These are phyloP conservation scores for Tinea pellionella DNA, from an alignment of 2,888 invertebrate species.

Conservation along the genomic window DNA sequence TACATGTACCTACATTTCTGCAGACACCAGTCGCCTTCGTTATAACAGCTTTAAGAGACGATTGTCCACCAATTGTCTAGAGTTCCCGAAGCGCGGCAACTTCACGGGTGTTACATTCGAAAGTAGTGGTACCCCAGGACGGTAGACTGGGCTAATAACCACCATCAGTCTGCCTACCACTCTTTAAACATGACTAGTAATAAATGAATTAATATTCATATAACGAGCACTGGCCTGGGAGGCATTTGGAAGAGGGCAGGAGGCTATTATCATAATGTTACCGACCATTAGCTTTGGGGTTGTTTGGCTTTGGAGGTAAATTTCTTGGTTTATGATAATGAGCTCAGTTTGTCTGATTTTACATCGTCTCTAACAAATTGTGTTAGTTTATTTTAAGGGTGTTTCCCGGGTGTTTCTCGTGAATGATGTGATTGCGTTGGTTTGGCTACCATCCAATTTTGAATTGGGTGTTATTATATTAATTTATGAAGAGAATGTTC, in stretches of 20 bases:
- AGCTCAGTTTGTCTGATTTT: conserved; percentile 3
- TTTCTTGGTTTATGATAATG: conserved; percentile 6
- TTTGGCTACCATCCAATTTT: neutral
- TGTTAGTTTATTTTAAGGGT: neutral
- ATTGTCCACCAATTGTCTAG: no score
- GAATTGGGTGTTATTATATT: no score
- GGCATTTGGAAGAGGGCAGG: neutral
- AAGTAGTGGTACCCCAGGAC: no score
- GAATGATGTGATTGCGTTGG: neutral
- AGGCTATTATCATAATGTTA: neutral
- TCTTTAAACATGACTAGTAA: neutral
- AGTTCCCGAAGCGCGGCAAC: no score
- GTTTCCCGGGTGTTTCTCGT: neutral
- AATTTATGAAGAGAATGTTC: no score
- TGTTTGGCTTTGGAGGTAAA: neutral
- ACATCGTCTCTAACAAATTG: neutral
- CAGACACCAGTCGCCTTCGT: no score
- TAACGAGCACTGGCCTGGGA: neutral
- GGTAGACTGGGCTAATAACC: no score
- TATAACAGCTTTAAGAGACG: no score
- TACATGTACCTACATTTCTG: no score
- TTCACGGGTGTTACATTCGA: no score
- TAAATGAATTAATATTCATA: conserved; percentile 5
- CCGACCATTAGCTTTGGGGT: conserved; percentile 1
- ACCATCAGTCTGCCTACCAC: no score